Percentiles rank a stretch among this genome's conserved stretches.
These are phyloP conservation scores for Paramuricea clavata DNA, from an alignment of 92 coral and sea anemone genomes.

Conservation along the genomic window DNA sequence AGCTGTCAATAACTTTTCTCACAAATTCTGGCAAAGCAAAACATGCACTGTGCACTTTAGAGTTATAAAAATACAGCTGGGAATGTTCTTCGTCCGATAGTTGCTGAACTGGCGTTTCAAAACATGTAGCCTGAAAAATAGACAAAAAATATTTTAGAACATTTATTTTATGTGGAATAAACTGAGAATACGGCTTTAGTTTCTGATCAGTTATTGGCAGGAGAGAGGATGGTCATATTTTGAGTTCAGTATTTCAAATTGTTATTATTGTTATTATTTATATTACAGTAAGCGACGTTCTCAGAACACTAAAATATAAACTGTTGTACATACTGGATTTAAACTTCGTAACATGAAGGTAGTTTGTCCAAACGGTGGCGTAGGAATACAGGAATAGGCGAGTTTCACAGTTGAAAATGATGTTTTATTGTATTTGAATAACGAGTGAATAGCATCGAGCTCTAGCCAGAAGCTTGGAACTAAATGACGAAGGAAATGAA, in stretches of 20 bases:
- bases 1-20: constrained; percentile 40
- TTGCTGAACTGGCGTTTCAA: constrained; percentile 14
- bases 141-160: not conserved
- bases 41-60: constrained; percentile 21
- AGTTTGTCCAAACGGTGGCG: constrained; percentile 89
- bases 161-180: too few relatives aligned
- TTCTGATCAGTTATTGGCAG: too few relatives aligned
- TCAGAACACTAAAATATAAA: not conserved
- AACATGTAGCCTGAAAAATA: not conserved
- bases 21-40: constrained; percentile 25
- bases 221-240: too few relatives aligned
- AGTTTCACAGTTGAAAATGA: constrained; percentile 79
- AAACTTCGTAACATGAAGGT: constrained; percentile 90
- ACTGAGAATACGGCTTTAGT: too few relatives aligned
- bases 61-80: constrained; percentile 1
- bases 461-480: constrained; percentile 24
- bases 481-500: not conserved
- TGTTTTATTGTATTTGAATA: constrained; percentile 24
- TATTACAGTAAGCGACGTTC: too few relatives aligned
- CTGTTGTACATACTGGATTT: constrained; percentile 76
- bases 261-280: too few relatives aligned
- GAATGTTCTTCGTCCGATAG: not conserved
- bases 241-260: too few relatives aligned
- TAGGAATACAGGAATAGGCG: constrained; percentile 86
- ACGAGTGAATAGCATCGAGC: not conserved